Base-by-base conservation (phyloP, 2,888 invertebrate genomes). In the Trilocha varians region DNA sequence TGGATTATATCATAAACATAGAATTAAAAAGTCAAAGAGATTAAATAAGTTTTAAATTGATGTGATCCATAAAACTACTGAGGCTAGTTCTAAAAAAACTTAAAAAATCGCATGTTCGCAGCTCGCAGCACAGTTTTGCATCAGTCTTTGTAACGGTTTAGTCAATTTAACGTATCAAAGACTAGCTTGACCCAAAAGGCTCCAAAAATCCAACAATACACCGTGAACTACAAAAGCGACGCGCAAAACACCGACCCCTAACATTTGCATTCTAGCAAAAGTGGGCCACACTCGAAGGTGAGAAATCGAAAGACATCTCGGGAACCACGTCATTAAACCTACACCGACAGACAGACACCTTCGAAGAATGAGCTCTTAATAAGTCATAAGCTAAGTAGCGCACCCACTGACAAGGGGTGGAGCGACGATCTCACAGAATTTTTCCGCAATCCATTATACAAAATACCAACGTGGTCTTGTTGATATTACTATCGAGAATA, bases 351-450 rank as follows among this genome's bases (percentile, higher is more conserved):
- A 59, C 80, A 83, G 83, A 85, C 84, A 84, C 84, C 83, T 85
- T 78, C 70, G 73, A 82, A 84, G 84, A 84, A 85, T 84, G 78
- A 75, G 73, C 79, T 78, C 82, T 79, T 84, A 85, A 85, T 85
- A 85, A 85, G 84, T 85, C 84, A 85, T 85, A 84, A 83, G 84
- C 84, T 85, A 85, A 85, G 84, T 85, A 83, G 74, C 66, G 69
- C 65, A 53, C 56, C 55, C 59, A 53, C 39, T 49, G 48, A 40
- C 40, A 49, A 45, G 49, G 39, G 46, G 49, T 47, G 49, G 49
- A 38, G 39, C 36, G 47, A 36, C 18, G 46, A 54, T 44, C 45
- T 39, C 45, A 38, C 38, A 16, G 40, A 43, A 25, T 25, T 25
- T 25, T 25, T 25, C 25, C n/a, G n/a, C n/a, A n/a, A n/a, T n/a